Evolutionary conservation across 2,797 vertebrate genomes (phyloP).

Genomic region (Pitangus sulphuratus): DNA sequence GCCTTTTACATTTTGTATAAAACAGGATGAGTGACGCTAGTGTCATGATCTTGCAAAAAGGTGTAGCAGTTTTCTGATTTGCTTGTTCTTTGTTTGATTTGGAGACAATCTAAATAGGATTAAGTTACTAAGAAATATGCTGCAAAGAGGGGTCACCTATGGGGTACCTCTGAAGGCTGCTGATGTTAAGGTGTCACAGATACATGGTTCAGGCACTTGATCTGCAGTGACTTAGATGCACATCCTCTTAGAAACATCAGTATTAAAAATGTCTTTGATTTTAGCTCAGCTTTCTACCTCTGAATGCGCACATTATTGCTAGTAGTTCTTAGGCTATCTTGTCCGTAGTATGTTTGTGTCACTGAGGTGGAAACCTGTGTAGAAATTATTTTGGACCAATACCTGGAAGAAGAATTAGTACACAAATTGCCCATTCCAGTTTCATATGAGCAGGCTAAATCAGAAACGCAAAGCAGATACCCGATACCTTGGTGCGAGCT

Average conservation of each 20-base stretch:
- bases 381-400: not conserved
- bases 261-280: conserved; percentile 37
- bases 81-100: conserved; percentile 49
- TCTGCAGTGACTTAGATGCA: conserved; percentile 51
- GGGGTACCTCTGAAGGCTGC: conserved; percentile 5
- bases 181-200: not conserved
- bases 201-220: conserved; percentile 20
- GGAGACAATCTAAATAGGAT: conserved; percentile 62
- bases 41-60: conserved; percentile 51
- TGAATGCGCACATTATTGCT: conserved; percentile 48
- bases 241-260: conserved; percentile 54
- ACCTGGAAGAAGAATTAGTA: not conserved
- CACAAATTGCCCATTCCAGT: not conserved
- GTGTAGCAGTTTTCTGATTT: conserved; percentile 23
- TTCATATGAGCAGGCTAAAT: not conserved
- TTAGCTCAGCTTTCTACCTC: not conserved
- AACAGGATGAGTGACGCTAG: not conserved
- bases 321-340: conserved; percentile 30
- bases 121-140: conserved; percentile 65
- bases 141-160: conserved; percentile 12
- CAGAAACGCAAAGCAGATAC: not conserved
- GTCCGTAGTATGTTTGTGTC: not conserved
- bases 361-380: not conserved
- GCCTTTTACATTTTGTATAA: not conserved
- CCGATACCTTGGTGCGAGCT: not conserved